Base-by-base conservation (phyloP, 2,888 invertebrate species). In the Uloborus plumipes region DNA sequence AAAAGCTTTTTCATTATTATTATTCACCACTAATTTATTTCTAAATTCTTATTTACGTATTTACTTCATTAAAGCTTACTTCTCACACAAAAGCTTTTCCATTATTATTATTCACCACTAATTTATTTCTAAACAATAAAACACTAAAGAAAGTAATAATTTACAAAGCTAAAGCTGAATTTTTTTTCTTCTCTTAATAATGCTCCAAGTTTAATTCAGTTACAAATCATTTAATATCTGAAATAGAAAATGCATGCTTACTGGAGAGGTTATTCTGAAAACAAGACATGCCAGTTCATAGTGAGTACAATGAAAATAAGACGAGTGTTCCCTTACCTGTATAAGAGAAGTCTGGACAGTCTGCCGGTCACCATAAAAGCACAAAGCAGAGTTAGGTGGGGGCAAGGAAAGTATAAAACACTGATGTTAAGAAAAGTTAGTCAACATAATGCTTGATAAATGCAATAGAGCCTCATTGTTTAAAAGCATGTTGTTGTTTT, bases 331-430 rank as follows among this genome's bases (percentile, higher is more conserved):
- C 51, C 85, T 85, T 85, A 85, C 85, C 85, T 85, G 85, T 84
- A 73, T 85, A 78, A 83, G 85, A 85, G 84, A 85, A 85, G 74
- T 82, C 84, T 71, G 76, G 75, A 71, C 85, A 85, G 70, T 70
- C 85, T 85, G 82, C 67, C 70, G 70, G 71, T 69, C 82, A 79
- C 77, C 74, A 84, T 76, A 76, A 85, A 82, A 75, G 72, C 66
- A 72, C 66, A 76, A 73, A 78, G 70, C 31, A 74, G 59, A 58
- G 59, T 66, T 75, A 75, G 76, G 53, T 76, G 69, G 61, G 62
- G 58, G 39, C 65, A 83, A 66, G 70, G 70, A 73, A 78, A 82
- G 78, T 75, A 84, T 70, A 81, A 81, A 80, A 81, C 70, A 81
- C 70, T 74, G 75, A 16, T 69, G 61, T 74, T 81, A 81, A 74